Conservation (phyloP, 1,140 invertebrate species). For the Drosophila littoralis region DNA sequence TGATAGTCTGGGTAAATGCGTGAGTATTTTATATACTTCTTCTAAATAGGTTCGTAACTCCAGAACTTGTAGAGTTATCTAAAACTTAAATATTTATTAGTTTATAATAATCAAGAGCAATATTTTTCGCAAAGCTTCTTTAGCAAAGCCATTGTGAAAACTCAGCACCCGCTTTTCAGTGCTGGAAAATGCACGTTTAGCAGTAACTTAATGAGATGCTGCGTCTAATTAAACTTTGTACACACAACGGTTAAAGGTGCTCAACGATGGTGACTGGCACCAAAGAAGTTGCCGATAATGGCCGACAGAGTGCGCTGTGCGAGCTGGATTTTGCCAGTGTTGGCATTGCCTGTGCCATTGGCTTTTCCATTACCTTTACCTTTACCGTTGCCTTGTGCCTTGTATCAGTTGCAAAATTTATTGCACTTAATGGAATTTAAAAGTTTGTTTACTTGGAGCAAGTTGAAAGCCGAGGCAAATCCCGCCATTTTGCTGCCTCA, state of each 20-base stretch:
- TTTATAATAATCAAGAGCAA: not conserved
- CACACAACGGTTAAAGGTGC: constrained; percentile 32
- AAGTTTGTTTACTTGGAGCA: constrained; percentile 72
- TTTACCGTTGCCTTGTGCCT: constrained; percentile 30
- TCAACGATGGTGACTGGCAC: constrained; percentile 9
- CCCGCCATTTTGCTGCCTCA: constrained; percentile 36
- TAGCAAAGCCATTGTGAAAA: not conserved
- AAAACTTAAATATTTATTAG: not conserved
- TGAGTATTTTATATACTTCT: not conserved
- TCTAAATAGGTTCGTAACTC: not conserved
- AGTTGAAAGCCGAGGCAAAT: constrained; percentile 22
- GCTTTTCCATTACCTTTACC: not conserved
- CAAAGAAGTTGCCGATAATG: constrained; percentile 36
- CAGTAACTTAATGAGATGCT: constrained; percentile 45
- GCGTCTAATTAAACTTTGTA: constrained; percentile 58
- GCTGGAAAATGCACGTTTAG: constrained; percentile 14
- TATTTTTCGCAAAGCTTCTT: not conserved
- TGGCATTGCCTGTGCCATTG: too few species aligned
- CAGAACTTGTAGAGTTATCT: too few species aligned
- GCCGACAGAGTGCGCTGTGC: constrained; percentile 29
- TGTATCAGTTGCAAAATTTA: constrained; percentile 77
- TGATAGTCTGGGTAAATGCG: too few species aligned
- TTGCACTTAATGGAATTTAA: constrained; percentile 81
- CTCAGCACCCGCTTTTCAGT: not conserved
- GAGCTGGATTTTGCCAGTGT: too few species aligned